Conservation (phyloP, 1,140 invertebrate species). For the Brachionus koreanus region DNA sequence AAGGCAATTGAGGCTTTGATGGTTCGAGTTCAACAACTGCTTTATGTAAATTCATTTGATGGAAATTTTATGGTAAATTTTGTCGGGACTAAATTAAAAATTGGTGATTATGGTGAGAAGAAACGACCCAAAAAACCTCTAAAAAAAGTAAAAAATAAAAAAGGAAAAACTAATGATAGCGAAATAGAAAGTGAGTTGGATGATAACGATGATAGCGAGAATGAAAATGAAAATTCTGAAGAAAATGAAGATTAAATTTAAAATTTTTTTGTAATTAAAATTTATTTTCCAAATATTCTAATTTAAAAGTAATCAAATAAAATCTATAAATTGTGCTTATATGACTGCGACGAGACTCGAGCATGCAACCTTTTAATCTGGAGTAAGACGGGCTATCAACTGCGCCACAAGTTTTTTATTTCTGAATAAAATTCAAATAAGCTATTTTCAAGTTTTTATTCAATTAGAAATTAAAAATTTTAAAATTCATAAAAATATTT, state of each 20-base stretch:
- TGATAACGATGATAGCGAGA: not conserved
- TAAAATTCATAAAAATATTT: too few relatives aligned
- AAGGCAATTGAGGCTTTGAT: not conserved
- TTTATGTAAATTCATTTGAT: conserved; percentile 29
- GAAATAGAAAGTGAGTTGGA: not conserved
- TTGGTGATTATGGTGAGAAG: not conserved
- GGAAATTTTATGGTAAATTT: conserved; percentile 28
- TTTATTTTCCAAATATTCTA: not conserved
- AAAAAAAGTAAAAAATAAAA: not conserved
- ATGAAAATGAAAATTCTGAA: not conserved
- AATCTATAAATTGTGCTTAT: too few relatives aligned
- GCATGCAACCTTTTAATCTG: too few relatives aligned
- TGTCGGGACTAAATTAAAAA: not conserved
- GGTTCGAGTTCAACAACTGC: not conserved
- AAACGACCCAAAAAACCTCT: not conserved
- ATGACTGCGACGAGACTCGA: too few relatives aligned
- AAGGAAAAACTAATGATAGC: not conserved
- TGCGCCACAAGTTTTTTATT: too few relatives aligned
- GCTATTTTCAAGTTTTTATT: too few relatives aligned
- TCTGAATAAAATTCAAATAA: too few relatives aligned
- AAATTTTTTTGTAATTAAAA: not conserved
- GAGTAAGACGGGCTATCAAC: too few relatives aligned
- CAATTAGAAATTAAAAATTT: too few relatives aligned
- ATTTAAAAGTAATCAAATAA: too few relatives aligned
- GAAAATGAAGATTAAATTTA: not conserved